These are phyloP conservation scores for Calcarius ornatus DNA, from an alignment of 2,113 vertebrate genomes.

Conservation along the genomic window DNA sequence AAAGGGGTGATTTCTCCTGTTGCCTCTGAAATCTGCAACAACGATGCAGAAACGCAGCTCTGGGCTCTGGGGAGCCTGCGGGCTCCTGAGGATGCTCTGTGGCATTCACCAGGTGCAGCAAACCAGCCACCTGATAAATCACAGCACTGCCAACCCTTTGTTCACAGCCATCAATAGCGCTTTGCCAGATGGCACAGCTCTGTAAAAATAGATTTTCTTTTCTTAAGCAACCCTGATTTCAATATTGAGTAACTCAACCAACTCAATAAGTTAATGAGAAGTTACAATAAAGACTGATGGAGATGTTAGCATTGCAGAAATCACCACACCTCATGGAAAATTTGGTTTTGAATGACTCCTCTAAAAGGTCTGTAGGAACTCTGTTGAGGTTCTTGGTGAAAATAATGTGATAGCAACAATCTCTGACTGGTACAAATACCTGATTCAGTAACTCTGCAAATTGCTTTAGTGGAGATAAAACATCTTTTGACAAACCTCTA, in stretches of 20 bases:
- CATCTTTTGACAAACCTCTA: background rate
- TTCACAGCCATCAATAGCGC: background rate
- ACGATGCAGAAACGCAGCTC: background rate
- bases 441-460: background rate
- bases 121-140: background rate
- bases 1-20: background rate
- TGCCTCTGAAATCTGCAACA: background rate
- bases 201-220: background rate
- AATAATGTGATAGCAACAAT: background rate
- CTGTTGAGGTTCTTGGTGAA: background rate
- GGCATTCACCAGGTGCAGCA: background rate
- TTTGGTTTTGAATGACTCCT: background rate
- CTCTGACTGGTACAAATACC: background rate
- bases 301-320: background rate
- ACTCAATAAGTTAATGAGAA: background rate
- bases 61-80: background rate
- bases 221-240: background rate
- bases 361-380: background rate
- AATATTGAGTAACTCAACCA: background rate
- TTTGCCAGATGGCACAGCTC: background rate
- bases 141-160: background rate
- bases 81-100: background rate
- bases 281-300: background rate
- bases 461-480: background rate
- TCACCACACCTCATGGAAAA: background rate